These are phyloP conservation scores for Scaptomyza polygonia DNA, from an alignment of 2,888 invertebrate species.

Conservation along the genomic window DNA sequence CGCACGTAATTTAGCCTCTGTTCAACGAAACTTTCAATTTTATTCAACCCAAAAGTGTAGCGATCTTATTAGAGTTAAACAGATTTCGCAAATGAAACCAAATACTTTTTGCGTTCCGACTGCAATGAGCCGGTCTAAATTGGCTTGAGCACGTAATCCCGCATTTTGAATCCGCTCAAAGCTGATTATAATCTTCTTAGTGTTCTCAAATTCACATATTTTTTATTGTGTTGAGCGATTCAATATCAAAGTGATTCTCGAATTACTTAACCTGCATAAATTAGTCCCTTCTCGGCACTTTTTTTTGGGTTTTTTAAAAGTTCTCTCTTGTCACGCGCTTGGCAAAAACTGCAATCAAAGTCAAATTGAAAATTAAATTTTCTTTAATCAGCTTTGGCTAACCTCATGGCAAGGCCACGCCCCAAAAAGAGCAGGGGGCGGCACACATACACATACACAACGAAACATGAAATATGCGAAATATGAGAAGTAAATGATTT, in stretches of 20 bases:
- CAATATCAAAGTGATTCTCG: conserved; percentile 33
- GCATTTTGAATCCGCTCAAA: neutral
- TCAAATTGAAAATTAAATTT: conserved; percentile 75
- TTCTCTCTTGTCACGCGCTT: conserved; percentile 3
- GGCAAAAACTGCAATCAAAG: conserved; percentile 67
- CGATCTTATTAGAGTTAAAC: neutral
- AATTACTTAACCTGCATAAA: conserved; percentile 61
- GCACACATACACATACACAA: conserved; percentile 7
- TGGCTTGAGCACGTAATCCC: conserved; percentile 5
- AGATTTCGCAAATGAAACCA: neutral
- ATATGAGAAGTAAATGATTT: conserved; percentile 40
- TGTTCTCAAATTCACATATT: conserved; percentile 5
- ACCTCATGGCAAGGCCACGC: conserved; percentile 49
- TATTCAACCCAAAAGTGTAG: neutral
- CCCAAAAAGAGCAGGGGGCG: conserved; percentile 16
- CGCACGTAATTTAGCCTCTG: neutral
- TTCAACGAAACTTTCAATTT: neutral
- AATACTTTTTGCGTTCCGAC: neutral
- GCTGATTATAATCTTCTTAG: conserved; percentile 17
- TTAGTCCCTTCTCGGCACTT: conserved; percentile 39
- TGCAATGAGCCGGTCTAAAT: conserved; percentile 8
- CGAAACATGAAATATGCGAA: conserved; percentile 9
- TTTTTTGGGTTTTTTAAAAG: conserved; percentile 1
- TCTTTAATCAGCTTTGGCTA: conserved; percentile 73
- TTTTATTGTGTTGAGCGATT: conserved; percentile 15